Evolutionary conservation across 2,888 invertebrate species (phyloP), one percentile per base, ranked within the genome.

Genomic region (Cacoxenus indagator): DNA sequence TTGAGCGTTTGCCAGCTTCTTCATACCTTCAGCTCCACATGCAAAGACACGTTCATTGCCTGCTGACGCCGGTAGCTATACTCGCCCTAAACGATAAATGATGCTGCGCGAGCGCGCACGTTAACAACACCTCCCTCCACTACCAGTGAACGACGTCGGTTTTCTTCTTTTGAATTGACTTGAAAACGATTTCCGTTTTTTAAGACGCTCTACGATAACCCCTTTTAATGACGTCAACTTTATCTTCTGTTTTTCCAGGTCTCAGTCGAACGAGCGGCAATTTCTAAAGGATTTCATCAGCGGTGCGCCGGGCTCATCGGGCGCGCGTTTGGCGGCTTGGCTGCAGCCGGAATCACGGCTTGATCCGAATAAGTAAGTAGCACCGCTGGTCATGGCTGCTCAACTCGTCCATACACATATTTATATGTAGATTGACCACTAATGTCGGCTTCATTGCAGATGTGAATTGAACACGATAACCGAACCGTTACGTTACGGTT

Each of bases 301-400:
- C 37, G 96, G 96, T 68, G 93, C 93, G 0, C 92, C 94, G 22
- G 95, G 94, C 9, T 91, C 92, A 0, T 95, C 96, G 1, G 98
- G 99, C 0, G 98, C 97, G 4, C 91, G 98, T 66, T 89, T 99
- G 75, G 97, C 98, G 0, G 93, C 95, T 84, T 99, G 98, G 98
- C 89, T 99, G 68, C 96, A 97, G 84, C 97, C 97, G 1, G 96
- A 96, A 81, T 93, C 97, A 27, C 93, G 95, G 75, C 94, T 98
- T 61, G 98, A 98, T 88, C 96, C 97, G 0, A 85, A 88, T 70
- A 87, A 87, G 87, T 88, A 73, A 73, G 82, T 73, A 48, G 17
- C n/a, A 29, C 9, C 5, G n/a, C 31, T 64, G 51, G 51, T 22
- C 19, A n/a, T n/a, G n/a, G 27, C 48, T n/a, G 5, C 9, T 27